Percentiles rank a stretch among this genome's conserved stretches.
phyloP scores from a whole-genome alignment of 2,113 vertebrate species.

The Megaleporinus macrocephalus region DNA sequence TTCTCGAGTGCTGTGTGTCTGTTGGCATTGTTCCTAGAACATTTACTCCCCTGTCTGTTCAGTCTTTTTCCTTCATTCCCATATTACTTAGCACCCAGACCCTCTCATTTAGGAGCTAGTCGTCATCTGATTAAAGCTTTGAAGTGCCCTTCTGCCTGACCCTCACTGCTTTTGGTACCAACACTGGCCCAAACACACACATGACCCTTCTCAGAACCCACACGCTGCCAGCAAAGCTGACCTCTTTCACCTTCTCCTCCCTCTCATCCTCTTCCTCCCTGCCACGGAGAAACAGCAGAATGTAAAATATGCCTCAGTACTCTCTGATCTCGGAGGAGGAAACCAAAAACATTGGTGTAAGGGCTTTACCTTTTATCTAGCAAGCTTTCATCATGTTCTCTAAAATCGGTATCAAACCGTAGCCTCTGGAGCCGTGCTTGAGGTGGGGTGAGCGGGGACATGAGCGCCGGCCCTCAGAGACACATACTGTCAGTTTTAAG shows the following conservation, averaged over 20 bases:
- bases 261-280: neutral
- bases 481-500: neutral
- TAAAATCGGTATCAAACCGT: slow-evolving; percentile 34
- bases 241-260: slow-evolving; percentile 24
- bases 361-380: slow-evolving; percentile 44
- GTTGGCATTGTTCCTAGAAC: neutral
- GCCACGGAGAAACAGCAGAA: slow-evolving; percentile 13
- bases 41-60: neutral
- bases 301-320: slow-evolving; percentile 25
- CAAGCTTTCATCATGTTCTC: slow-evolving; percentile 44
- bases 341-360: slow-evolving; percentile 14
- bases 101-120: slow-evolving; percentile 12
- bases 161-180: neutral
- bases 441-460: neutral
- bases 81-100: slow-evolving; percentile 23
- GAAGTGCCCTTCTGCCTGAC: neutral
- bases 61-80: neutral
- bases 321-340: slow-evolving; percentile 25
- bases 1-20: neutral
- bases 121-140: slow-evolving; percentile 30
- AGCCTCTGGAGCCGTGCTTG: slow-evolving; percentile 2
- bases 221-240: slow-evolving; percentile 14
- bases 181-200: neutral
- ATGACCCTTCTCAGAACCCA: neutral
- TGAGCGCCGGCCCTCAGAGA: neutral